Evolutionary conservation across 2,113 vertebrate species (phyloP).

Genomic region (Copsychus sechellarum): DNA sequence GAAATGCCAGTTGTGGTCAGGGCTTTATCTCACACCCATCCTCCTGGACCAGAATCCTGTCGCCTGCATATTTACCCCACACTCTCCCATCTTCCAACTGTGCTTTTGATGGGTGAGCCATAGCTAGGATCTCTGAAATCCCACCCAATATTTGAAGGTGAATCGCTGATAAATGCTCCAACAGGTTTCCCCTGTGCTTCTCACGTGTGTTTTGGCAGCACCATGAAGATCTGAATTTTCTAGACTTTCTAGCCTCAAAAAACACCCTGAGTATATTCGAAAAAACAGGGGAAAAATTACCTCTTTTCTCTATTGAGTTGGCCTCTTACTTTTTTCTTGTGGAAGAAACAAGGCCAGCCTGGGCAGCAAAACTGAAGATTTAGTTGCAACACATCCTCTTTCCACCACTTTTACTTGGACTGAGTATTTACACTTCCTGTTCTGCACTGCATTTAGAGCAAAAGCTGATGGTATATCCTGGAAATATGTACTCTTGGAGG

Average conservation of each 20-base stretch:
- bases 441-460: not conserved
- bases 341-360: not conserved
- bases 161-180: not conserved
- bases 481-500: not conserved
- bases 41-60: not conserved
- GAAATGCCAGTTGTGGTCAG: not conserved
- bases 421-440: not conserved
- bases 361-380: not conserved
- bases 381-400: not conserved
- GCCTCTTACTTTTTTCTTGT: not conserved
- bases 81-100: not conserved
- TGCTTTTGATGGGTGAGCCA: not conserved
- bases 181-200: not conserved
- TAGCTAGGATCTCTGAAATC: not conserved
- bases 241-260: not conserved
- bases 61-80: not conserved
- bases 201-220: not conserved
- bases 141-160: not conserved
- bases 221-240: not conserved
- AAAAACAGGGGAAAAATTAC: rapidly evolving
- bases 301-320: not conserved
- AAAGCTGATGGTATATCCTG: not conserved
- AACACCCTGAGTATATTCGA: not conserved
- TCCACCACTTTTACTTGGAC: not conserved
- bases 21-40: not conserved